These are phyloP conservation scores for Bibio marci DNA, from an alignment of 2,888 invertebrate species.

Conservation along the genomic window DNA sequence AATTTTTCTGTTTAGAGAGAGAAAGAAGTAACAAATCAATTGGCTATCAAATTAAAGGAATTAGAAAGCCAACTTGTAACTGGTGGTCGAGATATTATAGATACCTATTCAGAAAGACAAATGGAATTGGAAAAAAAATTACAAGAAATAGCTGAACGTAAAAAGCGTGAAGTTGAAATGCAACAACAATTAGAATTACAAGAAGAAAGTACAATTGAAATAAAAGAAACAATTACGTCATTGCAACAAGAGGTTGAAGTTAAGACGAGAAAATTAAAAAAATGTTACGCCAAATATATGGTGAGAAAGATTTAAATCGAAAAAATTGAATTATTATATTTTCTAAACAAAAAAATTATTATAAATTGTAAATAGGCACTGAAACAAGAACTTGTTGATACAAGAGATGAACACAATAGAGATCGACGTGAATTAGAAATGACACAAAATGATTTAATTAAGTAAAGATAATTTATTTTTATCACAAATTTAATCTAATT, in stretches of 20 bases:
- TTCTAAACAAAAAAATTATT: too few species aligned
- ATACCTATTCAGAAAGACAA: conserved; percentile 90
- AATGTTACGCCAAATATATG: conserved; percentile 71
- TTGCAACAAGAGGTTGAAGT: conserved; percentile 94
- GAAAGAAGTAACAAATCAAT: conserved; percentile 51
- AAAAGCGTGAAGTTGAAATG: conserved; percentile 60
- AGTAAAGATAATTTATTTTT: conserved; percentile 23
- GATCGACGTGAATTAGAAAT: conserved; percentile 86
- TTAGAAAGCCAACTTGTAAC: conserved; percentile 88
- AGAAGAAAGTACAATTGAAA: conserved; percentile 80
- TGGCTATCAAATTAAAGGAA: conserved; percentile 61
- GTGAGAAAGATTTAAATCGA: conserved; percentile 20
- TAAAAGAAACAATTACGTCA: conserved; percentile 78
- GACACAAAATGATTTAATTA: conserved; percentile 77
- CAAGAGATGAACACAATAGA: conserved; percentile 73
- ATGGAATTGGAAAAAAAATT: conserved; percentile 70
- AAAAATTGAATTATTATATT: background rate
- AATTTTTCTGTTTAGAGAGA: conserved; percentile 28
- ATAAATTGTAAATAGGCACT: conserved; percentile 47
- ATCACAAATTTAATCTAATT: background rate
- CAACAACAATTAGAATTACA: conserved; percentile 84
- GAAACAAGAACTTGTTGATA: conserved; percentile 63
- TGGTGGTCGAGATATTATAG: conserved; percentile 87
- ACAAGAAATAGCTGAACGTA: conserved; percentile 76
- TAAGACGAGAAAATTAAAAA: conserved; percentile 80